Evolutionary conservation across 2,797 vertebrate species (phyloP), one percentile per base, ranked within the genome.

Genomic region (Sebastes goodei): DNA sequence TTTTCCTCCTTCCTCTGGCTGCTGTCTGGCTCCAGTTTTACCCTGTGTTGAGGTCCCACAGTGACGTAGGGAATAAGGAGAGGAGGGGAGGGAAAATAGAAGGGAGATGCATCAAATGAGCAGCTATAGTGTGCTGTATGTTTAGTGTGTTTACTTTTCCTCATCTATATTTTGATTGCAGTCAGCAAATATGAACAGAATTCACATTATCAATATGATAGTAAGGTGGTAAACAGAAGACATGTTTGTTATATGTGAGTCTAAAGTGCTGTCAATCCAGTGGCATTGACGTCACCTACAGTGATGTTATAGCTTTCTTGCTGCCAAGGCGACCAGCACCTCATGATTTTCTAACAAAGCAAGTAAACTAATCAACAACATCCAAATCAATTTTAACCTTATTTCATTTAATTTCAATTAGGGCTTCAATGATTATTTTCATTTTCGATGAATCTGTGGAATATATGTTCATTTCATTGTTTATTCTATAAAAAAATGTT

Each of bases 1-100:
- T 88, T 82, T 68, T 75, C 76, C 64, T 80, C 68, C 69, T 72
- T 86, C 68, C 72, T 75, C 71, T 32, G n/a, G 56, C 74, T 33
- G 59, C 71, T 17, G 68, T 86, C 88, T 86, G 84, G 76, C 86
- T 88, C 76, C 85, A 75, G 69, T 75, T 78, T 79, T 62, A 52
- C 71, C 42, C 32, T 64, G 71, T 46, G 67, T 20, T 25, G 78
- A 85, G 61, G 72, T 86, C 72, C 71, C 78, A 77, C 29, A 29
- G 75, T 87, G 78, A 87, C 30, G 53, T 75, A 62, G 53, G 73
- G 63, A 42, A 81, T 33, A 30, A 64, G 71, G 10, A 70, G 46
- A 60, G 21, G 35, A 61, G 53, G 64, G 56, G 20, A 68, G 25
- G 29, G 60, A 33, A 9, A 38, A 66, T 3, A 15, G 7, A 42